A percentile compares a stretch with the other conserved stretches of the same genome.
phyloP scores from a whole-genome alignment of 1,140 invertebrate species.

The Saccostrea echinata region DNA sequence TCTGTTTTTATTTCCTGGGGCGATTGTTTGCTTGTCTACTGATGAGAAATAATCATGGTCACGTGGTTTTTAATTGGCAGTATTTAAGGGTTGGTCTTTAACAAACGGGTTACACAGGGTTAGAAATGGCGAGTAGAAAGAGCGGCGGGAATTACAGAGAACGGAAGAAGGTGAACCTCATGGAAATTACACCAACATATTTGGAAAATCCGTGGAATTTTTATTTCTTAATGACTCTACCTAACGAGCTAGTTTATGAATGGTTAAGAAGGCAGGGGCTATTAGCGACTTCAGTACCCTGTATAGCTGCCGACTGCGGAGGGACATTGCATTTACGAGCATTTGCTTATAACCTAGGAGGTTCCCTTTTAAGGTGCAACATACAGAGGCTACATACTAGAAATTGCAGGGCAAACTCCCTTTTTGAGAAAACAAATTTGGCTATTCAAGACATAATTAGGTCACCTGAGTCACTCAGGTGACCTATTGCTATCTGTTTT shows the following conservation, averaged over 20 bases:
- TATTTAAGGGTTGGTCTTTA: too few species aligned
- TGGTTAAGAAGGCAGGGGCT: neutral
- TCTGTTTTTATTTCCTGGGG: too few species aligned
- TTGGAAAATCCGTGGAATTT: constrained; percentile 46
- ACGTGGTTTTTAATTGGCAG: too few species aligned
- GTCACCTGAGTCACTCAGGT: too few species aligned
- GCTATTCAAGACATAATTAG: too few species aligned
- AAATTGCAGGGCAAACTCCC: too few species aligned
- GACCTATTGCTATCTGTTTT: too few species aligned
- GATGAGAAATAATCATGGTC: too few species aligned
- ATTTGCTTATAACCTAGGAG: neutral
- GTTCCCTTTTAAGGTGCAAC: constrained; percentile 5
- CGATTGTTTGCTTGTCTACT: too few species aligned
- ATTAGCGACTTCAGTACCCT: neutral
- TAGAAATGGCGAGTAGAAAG: neutral
- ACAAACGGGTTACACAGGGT: too few species aligned
- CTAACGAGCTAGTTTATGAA: neutral
- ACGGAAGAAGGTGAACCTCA: neutral
- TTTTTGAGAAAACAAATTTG: too few species aligned
- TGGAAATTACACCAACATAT: neutral
- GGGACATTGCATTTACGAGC: neutral
- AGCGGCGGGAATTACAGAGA: neutral
- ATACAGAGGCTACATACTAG: too few species aligned
- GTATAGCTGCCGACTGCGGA: neutral
- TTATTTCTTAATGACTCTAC: neutral